These are phyloP conservation scores for Meteorus sp. DNA, from an alignment of 1,140 invertebrate genomes.

Conservation along the genomic window DNA sequence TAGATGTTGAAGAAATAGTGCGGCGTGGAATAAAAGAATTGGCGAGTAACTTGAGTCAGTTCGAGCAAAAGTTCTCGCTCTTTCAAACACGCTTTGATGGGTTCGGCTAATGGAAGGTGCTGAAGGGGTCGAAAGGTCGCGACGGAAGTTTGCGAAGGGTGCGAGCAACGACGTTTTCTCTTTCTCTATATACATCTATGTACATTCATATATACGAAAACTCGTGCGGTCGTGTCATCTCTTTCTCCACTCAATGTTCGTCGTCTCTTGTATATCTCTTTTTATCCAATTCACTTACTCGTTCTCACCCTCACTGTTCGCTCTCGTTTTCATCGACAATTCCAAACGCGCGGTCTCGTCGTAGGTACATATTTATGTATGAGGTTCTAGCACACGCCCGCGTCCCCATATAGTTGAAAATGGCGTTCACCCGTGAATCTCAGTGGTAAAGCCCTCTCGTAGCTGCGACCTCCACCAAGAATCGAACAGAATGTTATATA, in stretches of 20 bases:
- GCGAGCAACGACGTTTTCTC: no score
- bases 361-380: constrained; percentile 25
- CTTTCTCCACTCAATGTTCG: neutral
- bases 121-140: constrained; percentile 33
- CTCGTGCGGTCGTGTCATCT: constrained; percentile 7
- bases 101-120: constrained; percentile 44
- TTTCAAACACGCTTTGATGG: constrained; percentile 29
- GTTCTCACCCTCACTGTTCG: neutral
- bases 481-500: no score
- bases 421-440: constrained; percentile 21
- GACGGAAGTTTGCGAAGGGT: constrained; percentile 25
- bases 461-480: constrained; percentile 34
- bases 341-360: constrained; percentile 4
- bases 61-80: constrained; percentile 16
- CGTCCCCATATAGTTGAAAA: constrained; percentile 13
- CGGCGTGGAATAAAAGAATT: constrained; percentile 22
- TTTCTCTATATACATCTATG: no score
- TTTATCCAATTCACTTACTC: neutral
- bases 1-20: neutral
- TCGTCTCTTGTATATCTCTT: neutral
- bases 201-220: no score
- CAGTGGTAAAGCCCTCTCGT: neutral
- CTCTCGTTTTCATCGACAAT: neutral
- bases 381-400: constrained; percentile 10
- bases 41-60: constrained; percentile 18